These are phyloP conservation scores for Syrmaticus mikado DNA, from an alignment of 2,113 vertebrate genomes.

Conservation along the genomic window DNA sequence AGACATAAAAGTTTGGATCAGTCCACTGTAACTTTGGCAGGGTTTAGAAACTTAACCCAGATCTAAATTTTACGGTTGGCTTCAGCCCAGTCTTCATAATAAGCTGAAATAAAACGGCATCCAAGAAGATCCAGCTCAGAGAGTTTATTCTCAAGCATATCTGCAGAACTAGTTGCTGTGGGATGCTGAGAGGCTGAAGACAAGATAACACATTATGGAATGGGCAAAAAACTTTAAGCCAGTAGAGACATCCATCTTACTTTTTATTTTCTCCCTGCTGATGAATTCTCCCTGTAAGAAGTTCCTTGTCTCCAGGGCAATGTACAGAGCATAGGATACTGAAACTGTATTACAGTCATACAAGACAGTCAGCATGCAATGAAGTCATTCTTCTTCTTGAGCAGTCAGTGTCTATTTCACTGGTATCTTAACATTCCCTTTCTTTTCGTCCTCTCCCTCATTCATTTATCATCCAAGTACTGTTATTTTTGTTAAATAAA, in stretches of 20 bases:
- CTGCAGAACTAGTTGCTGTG: not conserved
- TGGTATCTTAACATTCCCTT: not conserved
- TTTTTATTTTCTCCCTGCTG: not conserved
- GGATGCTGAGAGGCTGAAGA: not conserved
- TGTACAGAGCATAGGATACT: not conserved
- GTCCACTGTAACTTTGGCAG: constrained; percentile 18
- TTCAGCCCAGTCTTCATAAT: not conserved
- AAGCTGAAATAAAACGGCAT: not conserved
- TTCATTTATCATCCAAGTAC: not conserved
- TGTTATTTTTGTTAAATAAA: constrained; percentile 12
- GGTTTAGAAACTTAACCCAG: not conserved
- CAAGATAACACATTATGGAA: not conserved
- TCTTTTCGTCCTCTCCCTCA: not conserved
- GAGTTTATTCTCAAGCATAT: not conserved
- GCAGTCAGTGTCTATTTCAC: not conserved
- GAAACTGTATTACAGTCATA: not conserved
- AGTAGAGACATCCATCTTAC: not conserved
- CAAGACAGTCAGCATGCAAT: not conserved
- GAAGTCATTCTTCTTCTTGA: not conserved
- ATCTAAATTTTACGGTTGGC: constrained; percentile 5
- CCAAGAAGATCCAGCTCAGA: not conserved
- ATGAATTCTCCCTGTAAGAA: not conserved
- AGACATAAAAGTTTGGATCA: constrained; percentile 5
- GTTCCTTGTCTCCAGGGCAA: not conserved
- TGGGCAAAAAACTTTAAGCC: not conserved